Conservation (phyloP, 2,113 vertebrate species). For the Nipponia nippon region DNA sequence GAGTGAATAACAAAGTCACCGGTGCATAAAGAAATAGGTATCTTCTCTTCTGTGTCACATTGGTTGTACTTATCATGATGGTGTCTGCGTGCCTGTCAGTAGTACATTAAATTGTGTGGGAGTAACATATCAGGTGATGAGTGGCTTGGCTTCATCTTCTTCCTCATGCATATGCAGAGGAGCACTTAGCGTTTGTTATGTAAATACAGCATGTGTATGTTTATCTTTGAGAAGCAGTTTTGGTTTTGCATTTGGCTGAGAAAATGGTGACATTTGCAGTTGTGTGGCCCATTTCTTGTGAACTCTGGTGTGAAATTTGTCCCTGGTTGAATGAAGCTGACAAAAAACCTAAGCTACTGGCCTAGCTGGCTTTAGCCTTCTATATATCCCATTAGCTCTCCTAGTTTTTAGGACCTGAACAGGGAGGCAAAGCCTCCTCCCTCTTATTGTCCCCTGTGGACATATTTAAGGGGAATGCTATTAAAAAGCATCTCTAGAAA, state of each 20-base stretch:
- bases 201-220: background rate
- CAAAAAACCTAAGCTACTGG: background rate
- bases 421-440: background rate
- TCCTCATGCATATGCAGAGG: background rate
- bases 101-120: background rate
- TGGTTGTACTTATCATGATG: background rate
- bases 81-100: background rate
- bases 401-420: background rate
- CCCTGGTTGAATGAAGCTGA: background rate
- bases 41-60: background rate
- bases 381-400: background rate
- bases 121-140: background rate
- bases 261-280: background rate
- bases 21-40: background rate
- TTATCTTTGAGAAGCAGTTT: background rate
- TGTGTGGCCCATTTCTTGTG: background rate
- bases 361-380: background rate
- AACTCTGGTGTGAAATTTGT: background rate
- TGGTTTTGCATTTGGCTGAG: background rate
- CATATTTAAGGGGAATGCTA: background rate
- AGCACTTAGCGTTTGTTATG: background rate
- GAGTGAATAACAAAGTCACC: background rate
- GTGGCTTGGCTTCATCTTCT: background rate
- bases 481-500: slow-evolving; percentile 17
- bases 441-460: background rate